These are phyloP conservation scores for Ornithoptera alexandrae DNA, from an alignment of 2,888 invertebrate species.

Conservation along the genomic window DNA sequence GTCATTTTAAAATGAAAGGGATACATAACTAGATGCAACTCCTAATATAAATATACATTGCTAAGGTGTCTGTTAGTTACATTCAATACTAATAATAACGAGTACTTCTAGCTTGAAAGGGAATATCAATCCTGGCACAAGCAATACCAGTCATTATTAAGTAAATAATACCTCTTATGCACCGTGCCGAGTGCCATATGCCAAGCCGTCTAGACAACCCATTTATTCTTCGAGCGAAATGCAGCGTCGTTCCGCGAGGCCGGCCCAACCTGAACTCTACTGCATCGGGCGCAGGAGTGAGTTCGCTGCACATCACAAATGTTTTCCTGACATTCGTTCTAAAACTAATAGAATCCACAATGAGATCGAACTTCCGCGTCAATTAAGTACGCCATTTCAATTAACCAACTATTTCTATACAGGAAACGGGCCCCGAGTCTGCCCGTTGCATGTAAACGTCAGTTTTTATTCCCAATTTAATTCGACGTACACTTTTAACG, in stretches of 20 bases:
- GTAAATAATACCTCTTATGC: not conserved
- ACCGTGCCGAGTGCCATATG: slow-evolving; percentile 3
- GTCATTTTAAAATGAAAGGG: too few relatives aligned
- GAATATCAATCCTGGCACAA: too few relatives aligned
- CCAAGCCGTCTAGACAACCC: slow-evolving; percentile 26
- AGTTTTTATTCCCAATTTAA: slow-evolving; percentile 2
- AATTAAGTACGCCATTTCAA: slow-evolving; percentile 35
- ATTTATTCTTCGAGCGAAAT: slow-evolving; percentile 24
- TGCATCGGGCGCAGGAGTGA: not conserved
- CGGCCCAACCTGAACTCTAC: slow-evolving; percentile 31
- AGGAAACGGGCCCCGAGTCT: not conserved
- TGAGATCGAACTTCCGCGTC: slow-evolving; percentile 37
- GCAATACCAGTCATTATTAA: not conserved
- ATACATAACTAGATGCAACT: too few relatives aligned
- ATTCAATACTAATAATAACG: too few relatives aligned
- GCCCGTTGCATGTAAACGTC: slow-evolving; percentile 2
- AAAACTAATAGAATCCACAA: slow-evolving; percentile 51
- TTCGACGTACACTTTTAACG: slow-evolving; percentile 11
- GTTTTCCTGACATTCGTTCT: slow-evolving; percentile 33
- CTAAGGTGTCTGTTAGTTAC: too few relatives aligned
- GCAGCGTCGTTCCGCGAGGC: not conserved
- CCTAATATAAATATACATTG: too few relatives aligned
- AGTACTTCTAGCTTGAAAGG: too few relatives aligned
- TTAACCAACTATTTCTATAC: slow-evolving; percentile 13
- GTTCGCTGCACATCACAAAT: slow-evolving; percentile 18